These are phyloP conservation scores for Bursaphelenchus mucronatus DNA, from an alignment of 1,140 invertebrate genomes.

Conservation along the genomic window DNA sequence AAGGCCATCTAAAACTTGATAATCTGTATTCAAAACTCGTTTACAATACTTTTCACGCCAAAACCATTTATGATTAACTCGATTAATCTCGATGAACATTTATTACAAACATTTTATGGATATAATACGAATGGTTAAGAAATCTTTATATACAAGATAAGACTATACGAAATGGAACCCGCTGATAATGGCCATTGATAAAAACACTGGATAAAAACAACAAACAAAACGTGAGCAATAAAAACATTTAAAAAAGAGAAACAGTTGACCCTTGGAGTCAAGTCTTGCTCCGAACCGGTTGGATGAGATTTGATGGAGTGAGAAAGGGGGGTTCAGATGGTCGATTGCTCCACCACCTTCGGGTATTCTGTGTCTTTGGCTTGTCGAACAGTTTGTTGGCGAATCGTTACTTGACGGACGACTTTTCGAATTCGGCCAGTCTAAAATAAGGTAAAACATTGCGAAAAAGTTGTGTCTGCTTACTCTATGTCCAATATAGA, in stretches of 20 bases:
- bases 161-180: constrained; percentile 1
- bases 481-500: constrained; percentile 35
- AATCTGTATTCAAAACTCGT: too few species aligned
- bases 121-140: not conserved
- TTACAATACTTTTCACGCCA: too few species aligned
- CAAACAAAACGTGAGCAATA: too few species aligned
- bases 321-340: too few species aligned
- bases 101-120: constrained; percentile 1
- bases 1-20: too few species aligned
- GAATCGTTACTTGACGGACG: constrained; percentile 9
- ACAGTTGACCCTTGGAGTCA: too few species aligned
- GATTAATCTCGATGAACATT: too few species aligned
- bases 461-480: not conserved
- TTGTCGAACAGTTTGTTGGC: constrained; percentile 5
- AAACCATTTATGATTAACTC: too few species aligned
- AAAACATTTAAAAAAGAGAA: too few species aligned
- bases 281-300: too few species aligned
- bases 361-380: constrained; percentile 1
- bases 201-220: not conserved
- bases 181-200: not conserved
- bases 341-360: too few species aligned
- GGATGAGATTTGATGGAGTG: too few species aligned
- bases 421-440: constrained; percentile 15
- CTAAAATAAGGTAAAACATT: constrained; percentile 6
- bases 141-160: constrained; percentile 3